Conservation (phyloP, 2,888 invertebrate species). For the Tanaodytes sp. region DNA sequence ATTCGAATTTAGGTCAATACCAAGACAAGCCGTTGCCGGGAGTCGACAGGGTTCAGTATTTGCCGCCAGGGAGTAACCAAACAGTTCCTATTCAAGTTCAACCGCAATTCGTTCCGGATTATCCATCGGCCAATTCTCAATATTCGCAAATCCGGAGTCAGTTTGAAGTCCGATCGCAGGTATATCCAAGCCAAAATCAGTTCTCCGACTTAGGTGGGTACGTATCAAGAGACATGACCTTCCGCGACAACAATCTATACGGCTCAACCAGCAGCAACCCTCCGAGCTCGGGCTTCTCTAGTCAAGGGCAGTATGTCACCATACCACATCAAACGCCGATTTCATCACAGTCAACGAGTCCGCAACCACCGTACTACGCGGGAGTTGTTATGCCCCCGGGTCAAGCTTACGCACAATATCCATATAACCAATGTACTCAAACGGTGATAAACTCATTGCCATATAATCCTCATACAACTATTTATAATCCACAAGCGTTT, state of each 20-base stretch:
- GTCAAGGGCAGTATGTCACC: constrained; percentile 66
- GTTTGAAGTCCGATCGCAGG: constrained; percentile 66
- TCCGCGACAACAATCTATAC: constrained; percentile 64
- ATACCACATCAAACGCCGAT: constrained; percentile 64
- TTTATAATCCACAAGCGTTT: constrained; percentile 65
- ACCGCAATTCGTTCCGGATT: constrained; percentile 67
- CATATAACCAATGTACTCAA: constrained; percentile 68
- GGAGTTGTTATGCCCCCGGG: constrained; percentile 64
- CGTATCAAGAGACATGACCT: constrained; percentile 67
- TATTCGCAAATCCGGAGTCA: constrained; percentile 67
- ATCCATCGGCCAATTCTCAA: constrained; percentile 61
- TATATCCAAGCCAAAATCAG: constrained; percentile 63
- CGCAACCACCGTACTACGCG: constrained; percentile 67
- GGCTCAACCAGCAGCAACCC: constrained; percentile 58
- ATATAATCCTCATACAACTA: constrained; percentile 62
- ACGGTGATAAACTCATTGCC: constrained; percentile 68
- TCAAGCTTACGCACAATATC: constrained; percentile 60
- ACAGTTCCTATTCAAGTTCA: constrained; percentile 68
- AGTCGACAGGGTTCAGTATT: constrained; percentile 61
- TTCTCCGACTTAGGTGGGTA: constrained; percentile 67
- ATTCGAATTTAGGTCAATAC: constrained; percentile 61
- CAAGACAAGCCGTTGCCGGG: constrained; percentile 62
- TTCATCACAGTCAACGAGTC: constrained; percentile 66
- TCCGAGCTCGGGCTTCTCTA: constrained; percentile 62
- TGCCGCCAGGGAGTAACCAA: constrained; percentile 67